phyloP scores from a whole-genome alignment of 2,888 invertebrate genomes.

The Drosophila fungiperda region DNA sequence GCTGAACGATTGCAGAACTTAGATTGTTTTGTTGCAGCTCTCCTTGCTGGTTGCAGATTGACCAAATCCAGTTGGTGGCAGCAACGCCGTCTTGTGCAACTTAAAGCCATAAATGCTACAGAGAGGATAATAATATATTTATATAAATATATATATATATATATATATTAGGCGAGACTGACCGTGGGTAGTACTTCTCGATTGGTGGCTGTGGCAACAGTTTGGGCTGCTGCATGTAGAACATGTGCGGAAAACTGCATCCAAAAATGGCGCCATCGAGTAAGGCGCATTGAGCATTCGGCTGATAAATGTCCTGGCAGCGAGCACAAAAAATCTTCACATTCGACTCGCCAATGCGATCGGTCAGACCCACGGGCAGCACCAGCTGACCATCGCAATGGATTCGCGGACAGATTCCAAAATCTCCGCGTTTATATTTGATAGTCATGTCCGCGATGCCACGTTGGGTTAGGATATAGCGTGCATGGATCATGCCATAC shows the following conservation, averaged over 20 bases:
- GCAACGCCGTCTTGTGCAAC: constrained; percentile 40
- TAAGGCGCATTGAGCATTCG: constrained; percentile 16
- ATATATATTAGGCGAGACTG: constrained; percentile 1
- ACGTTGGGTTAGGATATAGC: constrained; percentile 35
- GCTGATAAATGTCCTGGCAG: constrained; percentile 50
- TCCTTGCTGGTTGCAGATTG: not conserved
- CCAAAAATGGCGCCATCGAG: constrained; percentile 65
- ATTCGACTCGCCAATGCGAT: constrained; percentile 5
- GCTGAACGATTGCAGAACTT: not conserved
- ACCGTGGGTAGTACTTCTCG: constrained; percentile 56
- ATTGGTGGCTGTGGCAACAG: constrained; percentile 38
- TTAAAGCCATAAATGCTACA: constrained; percentile 53
- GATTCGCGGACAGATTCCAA: constrained; percentile 57
- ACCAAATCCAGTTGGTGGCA: not conserved
- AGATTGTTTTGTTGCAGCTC: not conserved
- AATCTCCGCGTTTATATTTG: constrained; percentile 55
- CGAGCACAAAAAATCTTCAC: constrained; percentile 58
- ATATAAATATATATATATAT: not conserved
- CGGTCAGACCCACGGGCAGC: constrained; percentile 54
- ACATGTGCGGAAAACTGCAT: constrained; percentile 58
- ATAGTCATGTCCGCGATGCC: constrained; percentile 48
- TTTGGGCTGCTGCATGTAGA: constrained; percentile 59
- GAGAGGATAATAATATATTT: not conserved
- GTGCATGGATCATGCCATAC: constrained; percentile 62
- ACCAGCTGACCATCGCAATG: constrained; percentile 41